These are phyloP conservation scores for Sisyra terminalis DNA, from an alignment of 2,888 invertebrate genomes.

Conservation along the genomic window DNA sequence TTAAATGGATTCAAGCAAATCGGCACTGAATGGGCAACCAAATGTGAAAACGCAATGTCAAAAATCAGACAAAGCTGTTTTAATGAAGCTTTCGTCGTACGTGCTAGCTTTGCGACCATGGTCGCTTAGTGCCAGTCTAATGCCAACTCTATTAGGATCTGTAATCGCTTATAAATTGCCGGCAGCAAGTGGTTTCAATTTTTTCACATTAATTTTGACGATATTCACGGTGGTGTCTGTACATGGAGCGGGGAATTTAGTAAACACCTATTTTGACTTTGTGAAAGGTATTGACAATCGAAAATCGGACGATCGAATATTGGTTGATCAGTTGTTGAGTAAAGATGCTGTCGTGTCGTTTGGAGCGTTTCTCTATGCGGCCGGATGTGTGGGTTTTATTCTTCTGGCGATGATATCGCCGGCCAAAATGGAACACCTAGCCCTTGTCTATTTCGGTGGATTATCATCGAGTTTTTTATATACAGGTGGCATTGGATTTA, in stretches of 20 bases:
- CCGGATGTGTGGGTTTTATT: constrained; percentile 74
- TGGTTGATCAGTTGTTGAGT: constrained; percentile 81
- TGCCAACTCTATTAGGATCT: constrained; percentile 81
- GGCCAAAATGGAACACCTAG: constrained; percentile 87
- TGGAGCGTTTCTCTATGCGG: constrained; percentile 74
- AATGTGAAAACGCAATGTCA: constrained; percentile 1
- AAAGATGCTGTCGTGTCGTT: constrained; percentile 73
- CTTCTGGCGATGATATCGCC: constrained; percentile 63
- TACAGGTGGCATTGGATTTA: constrained; percentile 89
- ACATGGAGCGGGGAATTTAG: constrained; percentile 91
- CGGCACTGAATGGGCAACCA: constrained; percentile 4
- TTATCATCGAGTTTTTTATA: constrained; percentile 91
- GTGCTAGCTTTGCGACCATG: constrained; percentile 81
- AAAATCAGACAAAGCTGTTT: constrained; percentile 23
- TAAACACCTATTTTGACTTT: constrained; percentile 93
- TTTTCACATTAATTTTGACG: constrained; percentile 63
- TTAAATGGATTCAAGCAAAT: neutral
- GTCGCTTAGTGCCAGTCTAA: constrained; percentile 82
- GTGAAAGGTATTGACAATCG: constrained; percentile 85
- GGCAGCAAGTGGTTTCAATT: constrained; percentile 58
- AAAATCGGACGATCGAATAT: constrained; percentile 83
- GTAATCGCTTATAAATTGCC: constrained; percentile 74
- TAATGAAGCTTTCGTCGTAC: constrained; percentile 81
- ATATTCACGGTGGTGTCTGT: constrained; percentile 78
- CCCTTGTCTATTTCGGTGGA: constrained; percentile 88